Base-by-base conservation (phyloP, 2,888 invertebrate species). In the Abrostola triplasia region DNA sequence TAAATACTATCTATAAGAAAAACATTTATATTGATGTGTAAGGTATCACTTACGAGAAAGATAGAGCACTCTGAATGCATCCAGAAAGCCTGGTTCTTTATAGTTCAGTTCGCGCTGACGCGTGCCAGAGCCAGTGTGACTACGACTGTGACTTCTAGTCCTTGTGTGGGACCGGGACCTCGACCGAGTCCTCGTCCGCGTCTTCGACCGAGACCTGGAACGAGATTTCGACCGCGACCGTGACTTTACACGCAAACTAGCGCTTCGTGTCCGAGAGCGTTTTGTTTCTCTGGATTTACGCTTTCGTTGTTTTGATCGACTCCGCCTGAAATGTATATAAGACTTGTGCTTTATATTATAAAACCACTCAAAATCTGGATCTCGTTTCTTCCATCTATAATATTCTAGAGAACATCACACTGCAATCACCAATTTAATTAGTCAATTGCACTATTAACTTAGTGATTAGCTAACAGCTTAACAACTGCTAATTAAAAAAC, bases 51-150 rank as follows among this genome's bases (percentile, higher is more conserved):
- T 67, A 94, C 94, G 87, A 63, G 87, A 88, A 38, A 94, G 84
- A 80, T 92, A 94, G 56, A 94, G 70, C 47, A 94, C 90, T 69
- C 93, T 80, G 56, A 94, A 94, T 0, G 94, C 92, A 59, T 94
- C 94, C 67, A 92, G 69, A 72, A 94, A 88, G 0, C 88, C 83
- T 0, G 93, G 92, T 41, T 92, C 88, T 59, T 80, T 90, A 42
- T 84, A 82, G 8, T 71, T 88, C 6, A 86, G 59, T 10, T 88
- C 86, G 0, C 81, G 80, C n/a, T 74, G 83, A 9, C 80, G 84
- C 65, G 82, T 86, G 10, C 69, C 78, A 5, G 87, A 87, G 6
- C 66, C 75, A 13, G 81, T 78, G 8, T 72, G 81, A 52, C 81
- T 83, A 12, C 64, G 81, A 55, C 77, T 84, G 6, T 50, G 53